phyloP scores from a whole-genome alignment of 2,113 vertebrate genomes.

The Cololabis saira region DNA sequence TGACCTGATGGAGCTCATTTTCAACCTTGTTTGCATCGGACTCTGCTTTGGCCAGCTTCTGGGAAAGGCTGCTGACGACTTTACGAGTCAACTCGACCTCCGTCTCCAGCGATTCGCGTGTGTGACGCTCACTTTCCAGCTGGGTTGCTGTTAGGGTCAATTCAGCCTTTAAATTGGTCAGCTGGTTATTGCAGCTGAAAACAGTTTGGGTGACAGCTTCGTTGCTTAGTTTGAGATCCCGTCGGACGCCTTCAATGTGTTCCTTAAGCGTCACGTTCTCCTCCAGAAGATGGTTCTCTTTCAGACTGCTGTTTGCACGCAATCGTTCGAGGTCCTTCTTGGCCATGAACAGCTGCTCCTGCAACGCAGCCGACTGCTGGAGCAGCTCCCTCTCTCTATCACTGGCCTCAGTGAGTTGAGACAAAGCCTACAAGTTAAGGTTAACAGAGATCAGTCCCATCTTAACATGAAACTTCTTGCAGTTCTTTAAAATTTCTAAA shows the following conservation, averaged over 20 bases:
- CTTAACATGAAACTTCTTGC: too few relatives aligned
- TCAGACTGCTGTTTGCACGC: constrained; percentile 79
- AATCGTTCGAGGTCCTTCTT: constrained; percentile 84
- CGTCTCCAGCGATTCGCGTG: constrained; percentile 83
- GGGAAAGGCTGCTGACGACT: constrained; percentile 85
- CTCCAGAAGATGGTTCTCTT: constrained; percentile 84
- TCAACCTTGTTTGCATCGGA: constrained; percentile 84
- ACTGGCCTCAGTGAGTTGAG: constrained; percentile 82
- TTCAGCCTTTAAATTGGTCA: constrained; percentile 86
- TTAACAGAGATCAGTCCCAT: too few relatives aligned
- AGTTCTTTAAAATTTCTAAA: too few relatives aligned
- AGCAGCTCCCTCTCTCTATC: constrained; percentile 86
- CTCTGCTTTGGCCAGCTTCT: constrained; percentile 87
- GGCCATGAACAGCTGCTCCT: constrained; percentile 85
- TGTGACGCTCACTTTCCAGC: constrained; percentile 87
- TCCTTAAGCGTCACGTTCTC: constrained; percentile 87
- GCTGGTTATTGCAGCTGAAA: constrained; percentile 84
- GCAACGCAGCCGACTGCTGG: constrained; percentile 80
- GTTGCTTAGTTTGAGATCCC: constrained; percentile 87
- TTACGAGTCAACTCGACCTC: constrained; percentile 85
- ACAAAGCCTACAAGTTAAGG: constrained; percentile 60
- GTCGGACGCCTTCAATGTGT: constrained; percentile 85
- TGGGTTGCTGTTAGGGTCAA: constrained; percentile 77
- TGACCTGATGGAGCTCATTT: constrained; percentile 86
- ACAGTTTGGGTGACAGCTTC: constrained; percentile 87